Conservation (phyloP, 2,113 vertebrate species). For the Trichomycterus rosablanca region DNA sequence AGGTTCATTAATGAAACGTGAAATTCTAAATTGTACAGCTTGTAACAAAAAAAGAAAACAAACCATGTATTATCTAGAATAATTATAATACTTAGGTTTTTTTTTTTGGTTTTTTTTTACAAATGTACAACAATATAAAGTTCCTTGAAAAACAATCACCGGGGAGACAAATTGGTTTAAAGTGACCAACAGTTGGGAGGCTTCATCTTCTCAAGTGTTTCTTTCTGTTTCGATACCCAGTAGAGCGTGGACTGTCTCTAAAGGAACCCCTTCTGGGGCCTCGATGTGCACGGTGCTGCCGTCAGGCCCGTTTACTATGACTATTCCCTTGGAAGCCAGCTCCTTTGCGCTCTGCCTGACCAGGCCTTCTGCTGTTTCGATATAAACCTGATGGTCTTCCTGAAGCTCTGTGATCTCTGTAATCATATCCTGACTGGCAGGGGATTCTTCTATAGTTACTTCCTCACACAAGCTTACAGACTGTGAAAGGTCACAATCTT, state of each 20-base stretch:
- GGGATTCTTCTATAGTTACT: constrained; percentile 41
- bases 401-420: constrained; percentile 38
- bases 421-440: constrained; percentile 65
- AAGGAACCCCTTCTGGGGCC: constrained; percentile 65
- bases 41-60: constrained; percentile 18
- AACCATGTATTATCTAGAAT: constrained; percentile 33
- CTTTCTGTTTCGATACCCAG: constrained; percentile 69
- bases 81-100: constrained; percentile 36
- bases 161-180: constrained; percentile 45
- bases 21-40: constrained; percentile 6
- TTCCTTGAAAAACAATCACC: constrained; percentile 35
- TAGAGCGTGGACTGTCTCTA: constrained; percentile 72
- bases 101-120: constrained; percentile 61
- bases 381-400: constrained; percentile 67
- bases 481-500: constrained; percentile 11
- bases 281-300: constrained; percentile 72
- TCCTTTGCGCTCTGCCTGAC: constrained; percentile 65
- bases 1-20: constrained; percentile 16
- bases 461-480: constrained; percentile 8
- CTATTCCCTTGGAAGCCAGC: constrained; percentile 62
- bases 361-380: constrained; percentile 71
- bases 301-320: constrained; percentile 65
- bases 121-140: constrained; percentile 72
- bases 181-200: constrained; percentile 18
- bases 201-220: constrained; percentile 29